Base-by-base conservation (phyloP, 1,140 invertebrate species). In the Drosophila varians region DNA sequence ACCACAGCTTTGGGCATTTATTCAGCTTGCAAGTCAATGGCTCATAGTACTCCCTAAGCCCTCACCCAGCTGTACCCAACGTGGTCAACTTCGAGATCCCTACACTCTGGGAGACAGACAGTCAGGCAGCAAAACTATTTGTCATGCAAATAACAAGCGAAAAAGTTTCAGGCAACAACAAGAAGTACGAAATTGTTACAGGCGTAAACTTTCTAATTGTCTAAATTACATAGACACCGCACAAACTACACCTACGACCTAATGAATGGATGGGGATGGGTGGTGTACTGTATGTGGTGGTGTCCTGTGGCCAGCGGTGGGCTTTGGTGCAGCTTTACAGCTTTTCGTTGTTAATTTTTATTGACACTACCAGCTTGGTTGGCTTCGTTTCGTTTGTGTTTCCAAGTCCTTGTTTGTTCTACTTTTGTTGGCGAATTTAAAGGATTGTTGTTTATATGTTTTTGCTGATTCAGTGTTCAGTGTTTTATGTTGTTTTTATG, bases 201-300 rank as follows among this genome's bases (percentile, higher is more conserved):
- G 58, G 62, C 45, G 61, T 43, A 69, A 86, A 84, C 68, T 86
- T 84, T 79, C 82, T 84, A 84, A 84, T 84, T 84, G 80, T 86
- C 83, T 86, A 57, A 84, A 84, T 80, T 80, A 73, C 72, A 87
- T 65, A 79, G 65, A 84, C 56, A 75, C 43, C 56, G 53, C 69
- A 78, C 72, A 58, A 43, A 69, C 74, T 56, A 61, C 53, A 40
- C 12, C 45, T 64, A 72, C 25, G 46, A 46, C 53, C 53, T 51
- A 46, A 48, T 51, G 66, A 71, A 72, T 31, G 21, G 34, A 9
- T n/a, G 18, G 47, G 26, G 21, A 8, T 18, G 48, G 31, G 4
- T 45, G 60, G 31, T 54, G 45, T 25, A 46, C 18, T 19, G 36
- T n/a, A n/a, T n/a, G 6, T 38, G 47, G 36, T 56, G 18, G 47